Evolutionary conservation across 1,140 invertebrate species (phyloP).

Genomic region (Drosophila teissieri): DNA sequence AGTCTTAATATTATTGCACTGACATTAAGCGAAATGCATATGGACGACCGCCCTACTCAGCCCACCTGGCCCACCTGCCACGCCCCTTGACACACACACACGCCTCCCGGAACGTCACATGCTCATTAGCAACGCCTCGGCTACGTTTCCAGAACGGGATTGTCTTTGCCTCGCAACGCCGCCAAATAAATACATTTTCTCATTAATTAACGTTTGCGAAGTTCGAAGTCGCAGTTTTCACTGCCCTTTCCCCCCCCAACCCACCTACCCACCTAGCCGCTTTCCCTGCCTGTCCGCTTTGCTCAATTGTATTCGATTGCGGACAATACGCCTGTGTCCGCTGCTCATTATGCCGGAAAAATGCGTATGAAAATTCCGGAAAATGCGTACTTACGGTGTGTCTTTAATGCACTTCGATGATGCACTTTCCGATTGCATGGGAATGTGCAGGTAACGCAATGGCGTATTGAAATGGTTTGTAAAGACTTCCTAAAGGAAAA

Average conservation of each 20-base stretch:
- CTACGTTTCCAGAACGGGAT: slow-evolving; percentile 25
- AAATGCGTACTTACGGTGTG: slow-evolving; percentile 45
- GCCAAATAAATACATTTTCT: slow-evolving; percentile 75
- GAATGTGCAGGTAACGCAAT: not conserved
- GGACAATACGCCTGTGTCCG: slow-evolving; percentile 44
- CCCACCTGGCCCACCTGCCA: slow-evolving; percentile 9
- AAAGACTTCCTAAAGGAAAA: not conserved
- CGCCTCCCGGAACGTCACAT: slow-evolving; percentile 18
- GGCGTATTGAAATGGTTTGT: slow-evolving; percentile 3
- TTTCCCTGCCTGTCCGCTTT: not conserved
- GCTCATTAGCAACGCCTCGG: slow-evolving; percentile 67
- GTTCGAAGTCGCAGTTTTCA: slow-evolving; percentile 54
- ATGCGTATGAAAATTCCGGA: slow-evolving; percentile 15
- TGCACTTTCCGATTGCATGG: not conserved
- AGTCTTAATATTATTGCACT: slow-evolving; percentile 81
- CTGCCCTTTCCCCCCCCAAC: not conserved
- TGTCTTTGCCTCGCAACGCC: slow-evolving; percentile 31
- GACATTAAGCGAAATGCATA: slow-evolving; percentile 76
- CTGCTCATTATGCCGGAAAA: slow-evolving; percentile 70
- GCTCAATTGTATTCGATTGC: slow-evolving; percentile 66
- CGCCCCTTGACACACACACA: slow-evolving; percentile 10
- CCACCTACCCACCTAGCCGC: not conserved
- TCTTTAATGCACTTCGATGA: slow-evolving; percentile 26
- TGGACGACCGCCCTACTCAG: slow-evolving; percentile 35
- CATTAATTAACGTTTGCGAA: slow-evolving; percentile 73